phyloP scores from a whole-genome alignment of 2,113 vertebrate species.

The Aegotheles bennettii region DNA sequence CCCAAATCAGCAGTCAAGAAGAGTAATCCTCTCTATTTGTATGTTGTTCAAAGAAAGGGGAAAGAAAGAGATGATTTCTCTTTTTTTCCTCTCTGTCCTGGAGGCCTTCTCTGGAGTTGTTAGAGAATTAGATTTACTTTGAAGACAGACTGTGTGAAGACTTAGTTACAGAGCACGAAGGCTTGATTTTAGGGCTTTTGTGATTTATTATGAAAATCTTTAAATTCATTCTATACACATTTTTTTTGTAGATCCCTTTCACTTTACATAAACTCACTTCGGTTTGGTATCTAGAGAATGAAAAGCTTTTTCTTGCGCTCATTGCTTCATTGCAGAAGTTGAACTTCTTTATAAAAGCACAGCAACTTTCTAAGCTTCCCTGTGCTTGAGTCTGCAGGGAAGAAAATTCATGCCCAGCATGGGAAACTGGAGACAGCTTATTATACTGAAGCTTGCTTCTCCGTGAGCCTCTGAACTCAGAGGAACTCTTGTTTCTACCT shows the following conservation, averaged over 20 bases:
- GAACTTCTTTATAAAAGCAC: neutral
- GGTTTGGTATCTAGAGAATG: neutral
- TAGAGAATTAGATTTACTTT: neutral
- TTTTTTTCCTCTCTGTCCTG: neutral
- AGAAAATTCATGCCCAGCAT: neutral
- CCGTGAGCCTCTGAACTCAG: neutral
- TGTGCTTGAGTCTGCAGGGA: neutral
- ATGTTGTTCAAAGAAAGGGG: neutral
- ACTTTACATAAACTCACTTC: neutral
- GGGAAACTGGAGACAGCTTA: neutral
- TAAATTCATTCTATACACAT: neutral
- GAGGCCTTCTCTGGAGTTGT: neutral
- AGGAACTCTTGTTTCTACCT: neutral
- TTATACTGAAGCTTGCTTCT: neutral
- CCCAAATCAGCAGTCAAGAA: slow-evolving; percentile 7
- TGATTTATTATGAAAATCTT: neutral
- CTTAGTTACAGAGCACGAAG: neutral
- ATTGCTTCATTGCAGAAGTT: neutral
- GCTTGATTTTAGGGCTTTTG: neutral
- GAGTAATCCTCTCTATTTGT: neutral
- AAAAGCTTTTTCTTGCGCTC: neutral
- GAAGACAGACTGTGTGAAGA: neutral
- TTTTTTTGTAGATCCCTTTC: neutral
- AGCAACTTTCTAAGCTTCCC: neutral
- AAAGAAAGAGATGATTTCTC: neutral